A percentile compares a stretch with the other conserved stretches of the same genome.
Conservation (phyloP, 30 jellyfish, hydroid and myxozoan genomes). For the Aurelia sp. region DNA sequence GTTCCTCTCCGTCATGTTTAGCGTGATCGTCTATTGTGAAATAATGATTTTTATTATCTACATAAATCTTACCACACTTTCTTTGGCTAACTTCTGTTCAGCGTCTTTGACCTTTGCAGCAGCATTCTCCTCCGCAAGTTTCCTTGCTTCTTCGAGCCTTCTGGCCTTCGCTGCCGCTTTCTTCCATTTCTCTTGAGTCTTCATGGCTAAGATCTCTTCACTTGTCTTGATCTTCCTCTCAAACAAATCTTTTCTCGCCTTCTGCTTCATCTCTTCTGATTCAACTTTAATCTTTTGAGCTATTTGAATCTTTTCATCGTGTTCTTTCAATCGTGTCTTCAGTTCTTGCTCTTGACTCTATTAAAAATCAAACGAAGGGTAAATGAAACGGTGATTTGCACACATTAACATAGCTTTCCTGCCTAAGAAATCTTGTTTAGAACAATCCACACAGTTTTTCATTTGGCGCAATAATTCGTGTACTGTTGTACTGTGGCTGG, state of each 20-base stretch:
- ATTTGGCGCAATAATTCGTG: too few relatives aligned
- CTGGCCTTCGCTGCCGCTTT: constrained; percentile 44
- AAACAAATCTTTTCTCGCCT: constrained; percentile 30
- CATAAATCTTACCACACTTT: not conserved
- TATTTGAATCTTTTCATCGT: constrained; percentile 34
- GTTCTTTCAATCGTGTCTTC: constrained; percentile 36
- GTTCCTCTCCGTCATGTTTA: too few relatives aligned
- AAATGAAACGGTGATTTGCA: too few relatives aligned
- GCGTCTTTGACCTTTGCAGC: constrained; percentile 72
- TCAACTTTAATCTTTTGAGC: constrained; percentile 32
- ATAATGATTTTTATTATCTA: too few relatives aligned
- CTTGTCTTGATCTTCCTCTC: constrained; percentile 62
- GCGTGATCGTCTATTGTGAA: too few relatives aligned
- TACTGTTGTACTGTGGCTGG: too few relatives aligned
- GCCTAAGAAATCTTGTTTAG: too few relatives aligned
- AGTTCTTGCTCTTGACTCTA: constrained; percentile 27
- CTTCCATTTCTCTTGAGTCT: constrained; percentile 30
- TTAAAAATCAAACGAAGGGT: not conserved
- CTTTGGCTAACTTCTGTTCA: constrained; percentile 55
- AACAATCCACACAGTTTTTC: too few relatives aligned
- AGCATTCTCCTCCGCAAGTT: constrained; percentile 25
- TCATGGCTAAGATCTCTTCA: constrained; percentile 53
- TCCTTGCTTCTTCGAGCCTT: constrained; percentile 58
- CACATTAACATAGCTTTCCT: too few relatives aligned
- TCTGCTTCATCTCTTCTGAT: constrained; percentile 39